These are phyloP conservation scores for Taphrorychus bicolor DNA, from an alignment of 2,888 invertebrate species.

Conservation along the genomic window DNA sequence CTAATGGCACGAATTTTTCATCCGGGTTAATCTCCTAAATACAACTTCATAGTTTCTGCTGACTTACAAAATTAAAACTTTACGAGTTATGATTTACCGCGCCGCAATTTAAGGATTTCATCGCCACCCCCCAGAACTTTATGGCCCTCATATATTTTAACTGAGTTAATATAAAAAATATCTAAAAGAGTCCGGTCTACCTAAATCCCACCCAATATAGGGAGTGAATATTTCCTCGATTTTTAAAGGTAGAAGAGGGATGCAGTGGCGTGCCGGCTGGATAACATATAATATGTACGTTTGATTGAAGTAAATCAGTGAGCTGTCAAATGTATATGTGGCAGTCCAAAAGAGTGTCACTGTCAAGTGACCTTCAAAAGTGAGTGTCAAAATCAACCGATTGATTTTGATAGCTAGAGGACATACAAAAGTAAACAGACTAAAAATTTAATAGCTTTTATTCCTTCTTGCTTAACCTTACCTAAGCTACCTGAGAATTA, in stretches of 20 bases:
- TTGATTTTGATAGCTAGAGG: too few species aligned
- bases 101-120: slow-evolving; percentile 38
- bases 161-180: slow-evolving; percentile 38
- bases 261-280: slow-evolving; percentile 10
- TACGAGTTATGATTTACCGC: slow-evolving; percentile 36
- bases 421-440: too few species aligned
- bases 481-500: too few species aligned
- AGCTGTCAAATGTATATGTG: too few species aligned
- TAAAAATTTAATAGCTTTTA: too few species aligned
- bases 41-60: slow-evolving; percentile 41
- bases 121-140: slow-evolving; percentile 35
- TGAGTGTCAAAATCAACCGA: too few species aligned
- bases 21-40: slow-evolving; percentile 25
- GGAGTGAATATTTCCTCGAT: slow-evolving; percentile 31
- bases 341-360: too few species aligned
- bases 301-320: too few species aligned
- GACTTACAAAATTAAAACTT: slow-evolving; percentile 42
- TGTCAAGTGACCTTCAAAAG: too few species aligned
- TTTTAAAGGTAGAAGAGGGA: neutral
- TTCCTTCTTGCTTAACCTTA: too few species aligned
- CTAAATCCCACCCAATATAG: slow-evolving; percentile 38
- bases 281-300: too few species aligned
- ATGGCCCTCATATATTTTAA: slow-evolving; percentile 32
- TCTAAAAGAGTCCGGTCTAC: slow-evolving; percentile 29
- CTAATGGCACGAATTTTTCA: slow-evolving; percentile 24